A percentile compares a stretch with the other conserved stretches of the same genome.
These are phyloP conservation scores for Cremastinae sp. DNA, from an alignment of 2,888 invertebrate species.

Conservation along the genomic window DNA sequence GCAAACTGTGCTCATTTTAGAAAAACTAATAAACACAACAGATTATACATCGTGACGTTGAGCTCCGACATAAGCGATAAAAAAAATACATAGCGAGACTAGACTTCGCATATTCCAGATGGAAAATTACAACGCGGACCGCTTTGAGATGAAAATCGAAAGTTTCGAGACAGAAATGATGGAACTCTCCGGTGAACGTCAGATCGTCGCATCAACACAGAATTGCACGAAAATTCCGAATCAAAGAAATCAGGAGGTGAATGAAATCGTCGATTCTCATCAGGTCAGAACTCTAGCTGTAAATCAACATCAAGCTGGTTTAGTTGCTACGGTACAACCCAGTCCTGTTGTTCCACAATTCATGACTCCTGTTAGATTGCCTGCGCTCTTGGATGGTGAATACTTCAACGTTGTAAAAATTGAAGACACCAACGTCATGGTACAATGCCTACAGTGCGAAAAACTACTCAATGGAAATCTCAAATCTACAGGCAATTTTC, in stretches of 20 bases:
- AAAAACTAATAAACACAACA: too few relatives aligned
- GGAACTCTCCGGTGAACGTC: slow-evolving; percentile 66
- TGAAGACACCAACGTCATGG: slow-evolving; percentile 78
- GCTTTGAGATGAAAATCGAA: slow-evolving; percentile 75
- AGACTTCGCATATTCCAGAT: slow-evolving; percentile 67
- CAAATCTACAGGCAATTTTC: slow-evolving; percentile 78
- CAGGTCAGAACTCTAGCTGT: slow-evolving; percentile 61
- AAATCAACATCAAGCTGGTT: too few relatives aligned
- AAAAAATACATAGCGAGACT: too few relatives aligned
- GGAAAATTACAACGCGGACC: slow-evolving; percentile 74
- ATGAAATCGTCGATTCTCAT: slow-evolving; percentile 69
- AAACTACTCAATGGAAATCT: slow-evolving; percentile 78
- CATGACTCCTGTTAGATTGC: slow-evolving; percentile 76
- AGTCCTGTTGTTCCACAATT: slow-evolving; percentile 67
- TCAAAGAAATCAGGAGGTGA: slow-evolving; percentile 64
- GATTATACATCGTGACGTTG: too few relatives aligned
- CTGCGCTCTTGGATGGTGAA: slow-evolving; percentile 78
- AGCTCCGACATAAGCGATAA: too few relatives aligned
- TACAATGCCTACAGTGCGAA: slow-evolving; percentile 77
- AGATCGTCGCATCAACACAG: slow-evolving; percentile 67
- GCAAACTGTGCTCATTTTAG: too few relatives aligned
- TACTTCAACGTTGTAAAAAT: slow-evolving; percentile 77
- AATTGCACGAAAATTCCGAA: slow-evolving; percentile 51
- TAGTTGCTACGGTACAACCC: slow-evolving; percentile 69
- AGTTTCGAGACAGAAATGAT: slow-evolving; percentile 76